Evolutionary conservation across 1,140 invertebrate species (phyloP), one percentile per base, ranked within the genome.

Genomic region (Dendrolimus punctatus): DNA sequence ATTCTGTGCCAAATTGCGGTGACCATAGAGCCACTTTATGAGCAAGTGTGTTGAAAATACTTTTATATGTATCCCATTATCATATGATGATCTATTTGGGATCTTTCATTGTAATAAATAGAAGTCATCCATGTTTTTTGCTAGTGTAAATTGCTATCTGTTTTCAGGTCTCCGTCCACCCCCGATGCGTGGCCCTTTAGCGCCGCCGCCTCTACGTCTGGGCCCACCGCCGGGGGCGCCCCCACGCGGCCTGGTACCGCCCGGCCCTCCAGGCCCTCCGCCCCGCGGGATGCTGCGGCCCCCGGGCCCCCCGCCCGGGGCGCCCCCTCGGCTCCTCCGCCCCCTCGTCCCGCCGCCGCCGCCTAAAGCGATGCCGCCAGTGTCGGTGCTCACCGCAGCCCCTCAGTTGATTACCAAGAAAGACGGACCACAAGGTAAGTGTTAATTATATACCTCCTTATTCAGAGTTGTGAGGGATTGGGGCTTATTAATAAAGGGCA

Each of bases 381-480:
- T 87, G n/a, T 84, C 85, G 75, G 94, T 96, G 6, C 82, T 96
- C 9, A 92, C 92, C 51, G 95, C 95, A 40, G 95, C 92, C 2
- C 95, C 95, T 6, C 95, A 95, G 71, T 90, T 96, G 5, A 94
- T 96, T 66, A 91, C 91, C 55, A 87, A 90, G 70, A 91, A 90
- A 62, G 90, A 91, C 50, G 83, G 82, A 40, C 85, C 81, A 46
- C 89, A 93, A 74, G 79, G 77, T 84, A 43, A 46, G 50, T 51
- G 45, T 9, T 48, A 7, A n/a, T 23, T 23, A 23, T 23, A 23
- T 23, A 23, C 23, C 23, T 23, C 23, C 23, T 23, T 23, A 23
- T 23, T 23, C 3, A 23, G 23, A 23, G 23, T 23, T 23, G 23
- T 23, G 23, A 23, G 23, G 3, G 23, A 23, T 23, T 23, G 23